Evolutionary conservation across 2,888 invertebrate genomes (phyloP).

Genomic region (Microctonus aethiopoides): DNA sequence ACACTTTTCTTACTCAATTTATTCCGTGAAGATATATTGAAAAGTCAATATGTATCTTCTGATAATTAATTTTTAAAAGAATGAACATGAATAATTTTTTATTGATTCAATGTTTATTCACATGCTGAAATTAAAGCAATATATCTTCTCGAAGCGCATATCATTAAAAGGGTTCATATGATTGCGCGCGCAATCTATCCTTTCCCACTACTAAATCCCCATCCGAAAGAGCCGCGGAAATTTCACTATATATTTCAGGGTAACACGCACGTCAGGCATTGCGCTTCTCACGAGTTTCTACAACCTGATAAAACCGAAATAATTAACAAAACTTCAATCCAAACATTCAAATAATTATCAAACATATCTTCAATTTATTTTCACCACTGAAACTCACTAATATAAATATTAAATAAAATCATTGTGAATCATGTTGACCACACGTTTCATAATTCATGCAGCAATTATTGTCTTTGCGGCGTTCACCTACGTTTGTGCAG

Average conservation of each 20-base stretch:
- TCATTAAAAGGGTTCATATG: constrained; percentile 27
- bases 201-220: constrained; percentile 39
- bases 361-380: not conserved
- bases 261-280: constrained; percentile 50
- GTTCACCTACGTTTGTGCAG: constrained; percentile 38
- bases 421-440: constrained; percentile 33
- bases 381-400: not conserved
- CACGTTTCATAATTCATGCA: constrained; percentile 24
- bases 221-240: constrained; percentile 30
- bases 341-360: not conserved
- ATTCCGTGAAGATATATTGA: no score
- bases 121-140: constrained; percentile 5
- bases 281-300: constrained; percentile 41
- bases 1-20: no score
- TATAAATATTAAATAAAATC: not conserved
- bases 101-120: constrained; percentile 11
- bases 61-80: no score
- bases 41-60: no score
- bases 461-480: constrained; percentile 38
- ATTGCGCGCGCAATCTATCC: constrained; percentile 42
- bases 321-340: not conserved
- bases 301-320: constrained; percentile 29
- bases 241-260: constrained; percentile 55
- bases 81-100: not conserved
- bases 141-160: constrained; percentile 16